Base-by-base conservation (phyloP, 2,797 vertebrate genomes). In the Perodicticus potto region DNA sequence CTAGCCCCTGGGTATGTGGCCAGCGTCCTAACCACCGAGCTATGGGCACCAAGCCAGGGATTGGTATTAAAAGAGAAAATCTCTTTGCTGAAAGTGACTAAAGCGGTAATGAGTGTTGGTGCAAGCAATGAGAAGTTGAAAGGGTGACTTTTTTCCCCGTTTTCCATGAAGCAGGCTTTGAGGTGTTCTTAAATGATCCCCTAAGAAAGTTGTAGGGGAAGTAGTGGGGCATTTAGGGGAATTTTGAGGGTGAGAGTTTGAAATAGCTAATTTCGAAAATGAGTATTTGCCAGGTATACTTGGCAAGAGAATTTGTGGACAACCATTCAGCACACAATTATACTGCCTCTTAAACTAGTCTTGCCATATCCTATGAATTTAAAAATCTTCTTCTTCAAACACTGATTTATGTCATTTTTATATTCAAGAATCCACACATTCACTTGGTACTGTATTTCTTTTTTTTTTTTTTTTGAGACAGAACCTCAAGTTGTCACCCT, bases 321-420 rank as follows among this genome's bases (percentile, higher is more conserved):
- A 23, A 91, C 13, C 55, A 70, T 73, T 88, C n/a, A 69, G 89
- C 43, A 72, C 19, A 84, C 37, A 86, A 85, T 85, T 57, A 57
- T 57, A 76, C 20, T 82, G 27, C 49, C 57, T 91, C 29, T 82
- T 77, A 89, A 77, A 59, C 55, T 73, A 70, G 55, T 83, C 91
- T 69, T 82, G 53, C n/a, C 37, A 82, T 19, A 76, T 55, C 23
- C 32, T 63, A 72, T n/a, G 7, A 76, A 91, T 80, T 61, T 86
- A 63, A 91, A 19, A 86, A 73, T 78, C 83, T 83, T 93, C 43
- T 65, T 95, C 37, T 69, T 91, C 91, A 93, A 93, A 77, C 22
- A 72, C 23, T 81, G 32, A 80, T 43, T 65, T 59, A 55, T 1
- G 22, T 65, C 72, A 92, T 45, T 86, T 59, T 94, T 45, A 91